Evolutionary conservation across 2,888 invertebrate species (phyloP), one percentile per base, ranked within the genome.

Genomic region (Corythucha ciliata): DNA sequence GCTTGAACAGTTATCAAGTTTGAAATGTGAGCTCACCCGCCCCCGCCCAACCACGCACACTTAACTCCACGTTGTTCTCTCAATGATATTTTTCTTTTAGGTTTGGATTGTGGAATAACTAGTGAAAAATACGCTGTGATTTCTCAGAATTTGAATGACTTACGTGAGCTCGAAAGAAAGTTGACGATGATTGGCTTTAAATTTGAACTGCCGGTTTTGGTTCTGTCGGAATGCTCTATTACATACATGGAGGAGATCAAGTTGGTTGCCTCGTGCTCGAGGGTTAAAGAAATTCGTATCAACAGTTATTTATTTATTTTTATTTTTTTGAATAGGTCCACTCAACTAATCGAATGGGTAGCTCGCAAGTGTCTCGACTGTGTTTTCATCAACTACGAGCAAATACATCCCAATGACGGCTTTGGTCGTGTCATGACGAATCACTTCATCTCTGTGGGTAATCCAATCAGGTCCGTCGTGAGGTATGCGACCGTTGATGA

Each of bases 161-260:
- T 57, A 3, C 21, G 45, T n/a, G 46, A 47, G 10, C 45, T 64
- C 4, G 56, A 62, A 58, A 10, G 63, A 55, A 56, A 60, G 57
- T 40, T 70, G 24, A 58, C 59, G 26, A 49, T 61, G 40, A 58
- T 62, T 57, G 64, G 62, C 4, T 55, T 67, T 3, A 60, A 67
- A 53, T 61, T 61, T 44, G 59, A 61, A 8, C 18, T 52, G 3
- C 70, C 70, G 4, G 71, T 71, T 4, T 57, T 72, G 24, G 60
- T 70, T 24, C 56, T 72, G 21, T 68, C 70, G 8, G 72, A 72
- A 60, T 69, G 70, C 62, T 69, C 70, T 3, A 64, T 71, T 48
- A 69, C 69, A 2, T 72, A 72, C 60, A 67, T 72, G 65, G 59
- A 66, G 61, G 58, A 61, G 32, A 36, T 55, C 27, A 61, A 58